A percentile compares a stretch with the other conserved stretches of the same genome.
phyloP scores from a whole-genome alignment of 2,888 invertebrate genomes.

The Drosophila colorata region DNA sequence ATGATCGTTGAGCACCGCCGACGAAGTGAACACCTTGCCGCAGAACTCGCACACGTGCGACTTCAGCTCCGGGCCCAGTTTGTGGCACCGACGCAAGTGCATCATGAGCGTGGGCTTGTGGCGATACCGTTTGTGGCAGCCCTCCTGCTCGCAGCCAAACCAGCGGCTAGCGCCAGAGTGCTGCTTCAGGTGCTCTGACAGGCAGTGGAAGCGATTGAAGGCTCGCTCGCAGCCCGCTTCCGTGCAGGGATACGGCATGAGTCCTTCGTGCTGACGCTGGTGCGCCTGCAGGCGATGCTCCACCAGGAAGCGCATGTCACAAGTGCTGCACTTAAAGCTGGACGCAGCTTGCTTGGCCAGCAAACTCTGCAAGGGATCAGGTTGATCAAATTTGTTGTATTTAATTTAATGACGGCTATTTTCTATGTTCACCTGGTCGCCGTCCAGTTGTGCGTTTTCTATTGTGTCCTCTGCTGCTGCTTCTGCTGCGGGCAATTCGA shows the following conservation, averaged over 20 bases:
- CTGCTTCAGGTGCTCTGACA: conserved; percentile 66
- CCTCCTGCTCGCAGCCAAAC: conserved; percentile 61
- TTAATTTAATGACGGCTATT: neutral
- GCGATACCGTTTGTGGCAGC: conserved; percentile 74
- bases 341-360: neutral
- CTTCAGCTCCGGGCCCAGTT: conserved; percentile 69
- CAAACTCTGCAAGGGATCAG: neutral
- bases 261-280: conserved; percentile 71
- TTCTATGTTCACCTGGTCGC: neutral
- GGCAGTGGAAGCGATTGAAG: conserved; percentile 64
- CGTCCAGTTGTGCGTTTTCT: neutral
- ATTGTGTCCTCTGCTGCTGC: neutral
- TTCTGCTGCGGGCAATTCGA: neutral
- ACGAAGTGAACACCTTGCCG: conserved; percentile 76
- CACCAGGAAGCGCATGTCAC: conserved; percentile 58
- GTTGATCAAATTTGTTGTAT: neutral
- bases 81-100: conserved; percentile 73
- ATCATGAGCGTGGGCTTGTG: conserved; percentile 73
- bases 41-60: conserved; percentile 81
- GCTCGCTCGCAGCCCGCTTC: conserved; percentile 64
- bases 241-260: conserved; percentile 71
- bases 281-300: conserved; percentile 67
- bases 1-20: conserved; percentile 75
- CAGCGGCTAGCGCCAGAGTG: conserved; percentile 58
- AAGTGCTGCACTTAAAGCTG: conserved; percentile 63